These are phyloP conservation scores for Lycorma delicatula DNA, from an alignment of 1,140 invertebrate genomes.

Conservation along the genomic window DNA sequence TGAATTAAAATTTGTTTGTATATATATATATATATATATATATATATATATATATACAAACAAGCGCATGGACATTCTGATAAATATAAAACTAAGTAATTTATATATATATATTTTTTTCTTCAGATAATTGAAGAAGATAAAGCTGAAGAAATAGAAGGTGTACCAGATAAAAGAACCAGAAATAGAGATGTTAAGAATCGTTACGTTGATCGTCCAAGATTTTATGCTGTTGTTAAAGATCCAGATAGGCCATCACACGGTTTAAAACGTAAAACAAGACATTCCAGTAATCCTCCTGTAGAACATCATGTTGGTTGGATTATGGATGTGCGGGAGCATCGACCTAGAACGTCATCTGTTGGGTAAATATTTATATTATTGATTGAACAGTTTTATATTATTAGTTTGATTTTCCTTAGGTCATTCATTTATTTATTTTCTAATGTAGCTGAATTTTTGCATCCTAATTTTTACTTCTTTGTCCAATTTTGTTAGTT, in stretches of 20 bases:
- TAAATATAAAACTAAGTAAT: no score
- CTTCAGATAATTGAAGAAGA: no score
- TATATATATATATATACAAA: no score
- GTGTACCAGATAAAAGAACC: no score
- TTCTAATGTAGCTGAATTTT: background rate
- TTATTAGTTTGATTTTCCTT: no score
- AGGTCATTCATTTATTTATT: conserved; percentile 8
- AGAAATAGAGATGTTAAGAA: no score
- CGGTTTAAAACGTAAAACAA: conserved; percentile 75
- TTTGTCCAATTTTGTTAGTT: conserved; percentile 9
- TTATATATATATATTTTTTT: no score
- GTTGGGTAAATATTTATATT: conserved; percentile 44
- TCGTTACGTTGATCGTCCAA: conserved; percentile 4
- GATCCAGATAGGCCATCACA: conserved; percentile 50
- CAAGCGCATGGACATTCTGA: no score
- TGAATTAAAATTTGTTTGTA: no score
- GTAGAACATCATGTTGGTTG: conserved; percentile 94
- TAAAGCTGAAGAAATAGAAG: no score
- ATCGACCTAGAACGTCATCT: conserved; percentile 65
- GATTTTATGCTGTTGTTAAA: conserved; percentile 94
- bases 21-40: no score
- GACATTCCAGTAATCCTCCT: conserved; percentile 85
- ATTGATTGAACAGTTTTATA: no score
- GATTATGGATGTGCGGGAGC: conserved; percentile 86
- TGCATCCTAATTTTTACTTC: conserved; percentile 8